Percentiles rank a stretch among this genome's conserved stretches.
Conservation (phyloP, 2,888 invertebrate species). For the Celastrina argiolus region DNA sequence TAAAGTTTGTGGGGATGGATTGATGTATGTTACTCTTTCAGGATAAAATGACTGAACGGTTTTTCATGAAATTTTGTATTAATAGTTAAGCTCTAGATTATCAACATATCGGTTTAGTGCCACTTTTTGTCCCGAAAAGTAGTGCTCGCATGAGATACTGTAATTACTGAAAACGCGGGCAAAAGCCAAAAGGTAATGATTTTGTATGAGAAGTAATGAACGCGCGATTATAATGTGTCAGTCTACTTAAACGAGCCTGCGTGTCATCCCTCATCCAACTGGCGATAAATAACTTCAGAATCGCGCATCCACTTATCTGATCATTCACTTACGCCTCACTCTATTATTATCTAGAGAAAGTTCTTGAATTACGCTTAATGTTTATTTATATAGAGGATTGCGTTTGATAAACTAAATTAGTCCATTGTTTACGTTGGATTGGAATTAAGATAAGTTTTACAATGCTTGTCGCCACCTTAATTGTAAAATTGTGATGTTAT, state of each 20-base stretch:
- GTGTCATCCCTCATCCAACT: not conserved
- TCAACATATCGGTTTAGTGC: no score
- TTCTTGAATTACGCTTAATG: not conserved
- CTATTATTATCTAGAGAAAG: not conserved
- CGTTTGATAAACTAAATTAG: constrained; percentile 1
- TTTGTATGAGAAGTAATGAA: no score
- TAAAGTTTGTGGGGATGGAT: no score
- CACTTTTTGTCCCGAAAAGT: no score
- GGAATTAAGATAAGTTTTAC: not conserved
- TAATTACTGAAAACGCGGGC: no score
- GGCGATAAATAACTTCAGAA: not conserved
- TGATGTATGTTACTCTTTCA: no score
- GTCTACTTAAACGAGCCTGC: not conserved
- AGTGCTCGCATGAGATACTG: no score
- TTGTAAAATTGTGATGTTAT: not conserved
- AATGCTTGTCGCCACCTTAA: not conserved
- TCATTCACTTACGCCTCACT: not conserved
- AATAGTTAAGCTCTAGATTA: no score
- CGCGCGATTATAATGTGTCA: not conserved
- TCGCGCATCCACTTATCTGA: constrained; percentile 3
- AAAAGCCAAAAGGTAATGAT: no score
- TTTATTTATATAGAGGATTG: constrained; percentile 10
- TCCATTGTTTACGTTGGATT: constrained; percentile 1
- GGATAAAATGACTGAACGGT: no score
- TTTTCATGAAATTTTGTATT: no score